Base-by-base conservation (phyloP, 2,888 invertebrate genomes). In the Rhingia campestris region DNA sequence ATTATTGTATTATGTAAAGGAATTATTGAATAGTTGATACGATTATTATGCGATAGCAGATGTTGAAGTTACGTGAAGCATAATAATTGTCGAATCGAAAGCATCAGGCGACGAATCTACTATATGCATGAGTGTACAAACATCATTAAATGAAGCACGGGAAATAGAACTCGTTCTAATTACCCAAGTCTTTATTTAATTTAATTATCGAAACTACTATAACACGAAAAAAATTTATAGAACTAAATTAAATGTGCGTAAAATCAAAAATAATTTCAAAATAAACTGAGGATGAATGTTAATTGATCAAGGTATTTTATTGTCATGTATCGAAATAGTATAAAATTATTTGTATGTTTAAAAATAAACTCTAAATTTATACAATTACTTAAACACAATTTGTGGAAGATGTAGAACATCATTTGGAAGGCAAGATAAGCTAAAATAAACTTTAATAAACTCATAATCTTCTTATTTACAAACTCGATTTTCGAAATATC, bases 231-330 rank as follows among this genome's bases (percentile, higher is more conserved):
- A 22, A 22, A 22, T 22, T 22, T 22, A 22, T 22, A 45, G 6
- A 6, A 45, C 43, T 6, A 45, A 45, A 12, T 6, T 6, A 12
- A 43, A 43, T n/a, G 5, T 43, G 12, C n/a, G n/a, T 12, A n/a
- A 45, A 45, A 49, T 30, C 49, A 49, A 47, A 37, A 47, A 37
- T 30, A 14, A 4, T 47, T 10, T 30, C 45, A 56, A 63, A 54
- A 67, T 35, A 74, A 74, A 74, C 22, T 22, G 22, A 22, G 14
- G 32, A 51, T 37, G 32, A 61, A 41, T 56, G 14, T 73, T 4
- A 41, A 69, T 61, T 37, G 35, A 59, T 45, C 39, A 67, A 73
- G 58, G 22, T 47, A 67, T 37, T 81, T 80, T 81, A 81, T 81
- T 81, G 14, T 37, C 43, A 69, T 74, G 35, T 59, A 79, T 51